Conservation (phyloP, 2,888 invertebrate genomes). For the Lasioglossum malachurum region DNA sequence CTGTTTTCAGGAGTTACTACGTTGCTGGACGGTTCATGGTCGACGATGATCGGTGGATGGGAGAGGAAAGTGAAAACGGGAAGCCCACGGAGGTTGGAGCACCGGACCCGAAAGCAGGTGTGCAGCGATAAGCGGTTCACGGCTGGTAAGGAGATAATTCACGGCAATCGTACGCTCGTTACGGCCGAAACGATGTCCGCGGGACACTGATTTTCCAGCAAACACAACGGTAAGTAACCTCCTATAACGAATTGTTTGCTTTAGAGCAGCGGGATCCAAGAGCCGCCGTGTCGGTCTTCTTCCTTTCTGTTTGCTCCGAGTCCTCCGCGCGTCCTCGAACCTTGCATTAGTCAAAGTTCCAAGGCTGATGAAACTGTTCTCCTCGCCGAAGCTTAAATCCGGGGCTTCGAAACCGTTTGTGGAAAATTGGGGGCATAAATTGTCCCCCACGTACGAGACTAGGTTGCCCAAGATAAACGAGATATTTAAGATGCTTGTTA, state of each 20-base stretch:
- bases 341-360: constrained; percentile 5
- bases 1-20: neutral
- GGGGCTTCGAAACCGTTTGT: neutral
- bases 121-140: constrained; percentile 32
- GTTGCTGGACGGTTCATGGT: neutral
- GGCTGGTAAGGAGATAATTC: constrained; percentile 14
- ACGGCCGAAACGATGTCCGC: constrained; percentile 23
- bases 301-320: constrained; percentile 30
- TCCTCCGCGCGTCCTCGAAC: constrained; percentile 24
- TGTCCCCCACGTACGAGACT: too few species aligned
- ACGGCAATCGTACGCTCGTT: constrained; percentile 24
- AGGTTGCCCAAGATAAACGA: too few species aligned
- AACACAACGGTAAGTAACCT: constrained; percentile 9
- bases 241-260: constrained; percentile 50
- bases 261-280: neutral
- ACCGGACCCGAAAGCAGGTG: neutral
- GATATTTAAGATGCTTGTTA: too few species aligned
- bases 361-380: neutral
- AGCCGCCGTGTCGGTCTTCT: constrained; percentile 17
- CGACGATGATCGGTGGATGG: neutral
- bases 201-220: constrained; percentile 40
- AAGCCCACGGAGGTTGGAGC: neutral
- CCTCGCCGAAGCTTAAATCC: neutral
- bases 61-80: neutral
- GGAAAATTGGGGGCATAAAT: too few species aligned